A percentile compares a stretch with the other conserved stretches of the same genome.
Conservation (phyloP, 2,113 vertebrate species). For the Gulo gulo region DNA sequence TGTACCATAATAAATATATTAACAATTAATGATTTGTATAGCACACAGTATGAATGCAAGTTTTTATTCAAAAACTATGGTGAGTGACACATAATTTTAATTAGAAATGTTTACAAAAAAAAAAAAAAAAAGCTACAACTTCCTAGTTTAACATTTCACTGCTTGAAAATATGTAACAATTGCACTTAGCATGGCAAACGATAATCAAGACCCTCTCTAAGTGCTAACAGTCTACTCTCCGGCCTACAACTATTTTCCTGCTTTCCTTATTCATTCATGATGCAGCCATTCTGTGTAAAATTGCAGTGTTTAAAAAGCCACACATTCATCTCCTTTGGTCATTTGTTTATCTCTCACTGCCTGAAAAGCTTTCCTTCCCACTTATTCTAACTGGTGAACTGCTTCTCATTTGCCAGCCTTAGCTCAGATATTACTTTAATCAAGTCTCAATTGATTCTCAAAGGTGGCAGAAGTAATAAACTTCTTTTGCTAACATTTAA, state of each 20-base stretch:
- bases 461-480: neutral
- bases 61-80: neutral
- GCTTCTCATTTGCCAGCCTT: neutral
- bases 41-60: neutral
- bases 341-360: neutral
- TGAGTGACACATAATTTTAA: slow-evolving; percentile 14
- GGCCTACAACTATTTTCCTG: neutral
- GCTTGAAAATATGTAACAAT: neutral
- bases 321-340: neutral
- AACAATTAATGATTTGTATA: neutral
- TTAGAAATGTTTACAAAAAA: neutral
- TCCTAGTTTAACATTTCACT: neutral
- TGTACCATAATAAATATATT: neutral
- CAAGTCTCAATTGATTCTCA: neutral
- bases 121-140: neutral
- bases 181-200: neutral
- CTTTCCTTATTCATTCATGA: neutral
- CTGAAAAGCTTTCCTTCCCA: neutral
- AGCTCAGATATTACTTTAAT: neutral
- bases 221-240: neutral
- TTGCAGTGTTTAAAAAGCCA: neutral
- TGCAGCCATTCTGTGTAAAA: fast-evolving
- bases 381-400: neutral
- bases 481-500: neutral
- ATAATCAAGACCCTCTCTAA: neutral